Evolutionary conservation across 2,797 vertebrate genomes (phyloP), one percentile per base, ranked within the genome.

Genomic region (Pipistrellus pygmaeus): DNA sequence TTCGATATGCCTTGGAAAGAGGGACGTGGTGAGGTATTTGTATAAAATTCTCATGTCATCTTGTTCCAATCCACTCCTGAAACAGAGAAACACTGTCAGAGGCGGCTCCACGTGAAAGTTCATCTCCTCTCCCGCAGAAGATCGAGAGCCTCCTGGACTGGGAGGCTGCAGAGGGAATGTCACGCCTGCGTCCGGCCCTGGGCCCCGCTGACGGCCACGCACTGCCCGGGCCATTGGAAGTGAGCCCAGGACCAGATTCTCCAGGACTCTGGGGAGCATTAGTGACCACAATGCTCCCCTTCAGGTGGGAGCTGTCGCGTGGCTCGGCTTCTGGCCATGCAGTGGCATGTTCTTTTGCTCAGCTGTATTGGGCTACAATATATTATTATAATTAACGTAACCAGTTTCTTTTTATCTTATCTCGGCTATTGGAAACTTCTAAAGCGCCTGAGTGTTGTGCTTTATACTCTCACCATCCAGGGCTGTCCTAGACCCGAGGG

Each of bases 31-130:
- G 97, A 99, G 98, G 97, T 99, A 99, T 97, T 99, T 99, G 98
- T 99, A 99, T 92, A 99, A 97, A 98, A 99, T 99, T 96, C 99
- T 98, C 99, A 99, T 99, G 97, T 99, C 99, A 5, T 99, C 99
- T 98, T 99, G 99, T 96, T 99, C 99, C 96, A 99, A 97, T 92
- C 99, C 99, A 90, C 99, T 99, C 99, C 99, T 99, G 97, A 66
- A 97, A 97, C 38, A 44, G 71, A 92, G 91, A 95, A 18, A 18
- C 35, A 93, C 53, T 0, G 88, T 86, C 0, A 2, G 53, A 83
- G n/a, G 44, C 2, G 62, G 53, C n/a, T 76, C 51, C 35, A 6
- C 1, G 20, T 38, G 21, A 8, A 41, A 15, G 10, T 2, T 62
- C 44, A 12, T 35, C 35, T 44, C 60, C 62, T 73, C 66, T n/a